phyloP scores from a whole-genome alignment of 92 coral and sea anemone genomes.

The Epizoanthus ramosus region DNA sequence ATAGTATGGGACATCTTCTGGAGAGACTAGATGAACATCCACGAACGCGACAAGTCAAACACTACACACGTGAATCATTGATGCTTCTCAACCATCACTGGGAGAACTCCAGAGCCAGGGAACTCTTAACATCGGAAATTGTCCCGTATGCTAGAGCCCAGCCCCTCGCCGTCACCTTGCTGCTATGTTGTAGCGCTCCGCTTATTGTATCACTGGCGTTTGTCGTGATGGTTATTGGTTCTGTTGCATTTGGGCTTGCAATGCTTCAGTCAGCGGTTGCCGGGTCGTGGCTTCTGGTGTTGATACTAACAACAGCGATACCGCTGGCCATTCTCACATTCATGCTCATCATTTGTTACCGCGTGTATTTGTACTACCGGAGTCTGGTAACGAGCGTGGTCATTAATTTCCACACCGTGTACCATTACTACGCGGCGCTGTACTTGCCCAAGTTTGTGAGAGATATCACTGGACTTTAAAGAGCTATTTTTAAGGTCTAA shows the following conservation, averaged over 20 bases:
- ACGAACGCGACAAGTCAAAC: slow-evolving; percentile 8
- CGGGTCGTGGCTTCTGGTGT: slow-evolving; percentile 7
- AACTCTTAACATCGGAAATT: slow-evolving; percentile 14
- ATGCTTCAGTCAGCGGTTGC: slow-evolving; percentile 31
- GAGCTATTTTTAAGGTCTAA: too few relatives aligned
- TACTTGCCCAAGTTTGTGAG: slow-evolving; percentile 36
- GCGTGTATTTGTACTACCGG: slow-evolving; percentile 34
- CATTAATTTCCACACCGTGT: slow-evolving; percentile 21
- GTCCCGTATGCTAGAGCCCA: slow-evolving; percentile 20
- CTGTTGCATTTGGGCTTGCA: slow-evolving; percentile 11
- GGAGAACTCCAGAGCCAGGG: slow-evolving; percentile 30
- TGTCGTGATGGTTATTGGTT: not conserved
- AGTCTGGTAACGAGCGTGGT: slow-evolving; percentile 34
- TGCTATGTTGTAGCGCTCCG: slow-evolving; percentile 8
- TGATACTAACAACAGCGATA: slow-evolving; percentile 16
- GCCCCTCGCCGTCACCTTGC: slow-evolving; percentile 12
- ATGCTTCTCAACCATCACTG: not conserved
- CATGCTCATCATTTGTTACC: slow-evolving; percentile 30
- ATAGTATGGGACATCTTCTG: slow-evolving; percentile 5
- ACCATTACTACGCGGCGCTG: slow-evolving; percentile 35
- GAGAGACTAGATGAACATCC: slow-evolving; percentile 11
- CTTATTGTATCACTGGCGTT: not conserved
- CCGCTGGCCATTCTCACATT: slow-evolving; percentile 20
- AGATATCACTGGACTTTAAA: slow-evolving; percentile 33
- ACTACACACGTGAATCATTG: slow-evolving; percentile 18